These are phyloP conservation scores for Catharus ustulatus DNA, from an alignment of 2,797 vertebrate genomes.

Conservation along the genomic window DNA sequence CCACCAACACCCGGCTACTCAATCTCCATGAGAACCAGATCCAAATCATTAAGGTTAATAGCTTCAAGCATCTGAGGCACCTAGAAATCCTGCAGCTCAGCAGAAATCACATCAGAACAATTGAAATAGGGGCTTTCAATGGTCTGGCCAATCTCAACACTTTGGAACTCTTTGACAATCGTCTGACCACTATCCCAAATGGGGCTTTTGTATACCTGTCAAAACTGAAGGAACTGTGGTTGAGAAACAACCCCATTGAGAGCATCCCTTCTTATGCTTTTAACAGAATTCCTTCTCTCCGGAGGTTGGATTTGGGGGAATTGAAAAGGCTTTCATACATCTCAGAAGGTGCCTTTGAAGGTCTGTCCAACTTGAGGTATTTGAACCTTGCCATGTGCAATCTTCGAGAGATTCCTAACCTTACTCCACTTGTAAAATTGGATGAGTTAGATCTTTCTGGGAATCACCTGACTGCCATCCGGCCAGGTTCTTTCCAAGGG, in stretches of 20 bases:
- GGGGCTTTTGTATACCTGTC: slow-evolving; percentile 99
- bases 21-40: slow-evolving; percentile 99
- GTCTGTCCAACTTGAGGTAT: slow-evolving; percentile 97
- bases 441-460: slow-evolving; percentile 99
- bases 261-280: slow-evolving; percentile 99
- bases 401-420: slow-evolving; percentile 98
- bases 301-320: slow-evolving; percentile 95
- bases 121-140: slow-evolving; percentile 99
- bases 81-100: slow-evolving; percentile 97
- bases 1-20: slow-evolving; percentile 96
- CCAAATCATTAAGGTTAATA: slow-evolving; percentile 99
- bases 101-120: slow-evolving; percentile 98
- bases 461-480: slow-evolving; percentile 93
- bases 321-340: slow-evolving; percentile 97
- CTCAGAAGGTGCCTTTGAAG: slow-evolving; percentile 99
- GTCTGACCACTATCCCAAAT: slow-evolving; percentile 98
- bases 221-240: slow-evolving; percentile 98
- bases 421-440: slow-evolving; percentile 94
- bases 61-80: slow-evolving; percentile 98
- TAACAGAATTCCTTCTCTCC: slow-evolving; percentile 96
- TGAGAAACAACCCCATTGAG: slow-evolving; percentile 98
- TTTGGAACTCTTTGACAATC: slow-evolving; percentile 99
- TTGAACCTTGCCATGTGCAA: slow-evolving; percentile 99
- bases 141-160: slow-evolving; percentile 98
- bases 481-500: slow-evolving; percentile 97